Evolutionary conservation across 2,888 invertebrate genomes (phyloP), one percentile per base, ranked within the genome.

Genomic region (Nomada lathburiana): DNA sequence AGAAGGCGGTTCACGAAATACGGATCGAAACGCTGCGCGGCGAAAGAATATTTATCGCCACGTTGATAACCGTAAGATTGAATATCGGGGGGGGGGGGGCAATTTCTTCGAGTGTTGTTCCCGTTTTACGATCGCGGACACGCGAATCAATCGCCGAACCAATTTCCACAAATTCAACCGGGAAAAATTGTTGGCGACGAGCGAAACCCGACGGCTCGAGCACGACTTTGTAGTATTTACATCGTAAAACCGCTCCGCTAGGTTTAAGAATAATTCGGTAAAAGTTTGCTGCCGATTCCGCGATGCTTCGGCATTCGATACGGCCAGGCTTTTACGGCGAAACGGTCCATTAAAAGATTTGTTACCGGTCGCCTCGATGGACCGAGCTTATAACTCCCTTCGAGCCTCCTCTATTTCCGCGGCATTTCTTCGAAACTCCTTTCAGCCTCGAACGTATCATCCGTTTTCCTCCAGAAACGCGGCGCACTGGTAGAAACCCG

Each of bases 381-480:
- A 1, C 7, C 36, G 36, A 36, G 36, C 36, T 36, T 36, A 36
- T 36, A 9, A 0, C 36, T 36, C 36, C 7, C 36, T 7, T 36
- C 36, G 36, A 36, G 36, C 36, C 36, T 36, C 36, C 36, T 36
- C 36, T 36, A 36, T 1, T 36, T 36, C 1, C 36, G 36, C 36
- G 7, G 36, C 7, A 47, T 73, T 73, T 29, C 73, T 65, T 57
- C 2, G 47, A 47, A 16, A 47, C 67, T 42, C 57, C 62, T 74
- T 78, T 60, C 71, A 81, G 60, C 64, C 64, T 44, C 74, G 52
- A 78, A 62, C 65, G 71, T 64, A 81, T 86, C 87, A 72, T 83
- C 83, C 83, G 86, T 89, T 89, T 87, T 82, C 78, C 69, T 4
- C 76, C 63, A 60, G 69, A 70, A 85, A 78, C 74, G 80, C 72